phyloP scores from a whole-genome alignment of 2,888 invertebrate species.

The Criorhina ranunculi region DNA sequence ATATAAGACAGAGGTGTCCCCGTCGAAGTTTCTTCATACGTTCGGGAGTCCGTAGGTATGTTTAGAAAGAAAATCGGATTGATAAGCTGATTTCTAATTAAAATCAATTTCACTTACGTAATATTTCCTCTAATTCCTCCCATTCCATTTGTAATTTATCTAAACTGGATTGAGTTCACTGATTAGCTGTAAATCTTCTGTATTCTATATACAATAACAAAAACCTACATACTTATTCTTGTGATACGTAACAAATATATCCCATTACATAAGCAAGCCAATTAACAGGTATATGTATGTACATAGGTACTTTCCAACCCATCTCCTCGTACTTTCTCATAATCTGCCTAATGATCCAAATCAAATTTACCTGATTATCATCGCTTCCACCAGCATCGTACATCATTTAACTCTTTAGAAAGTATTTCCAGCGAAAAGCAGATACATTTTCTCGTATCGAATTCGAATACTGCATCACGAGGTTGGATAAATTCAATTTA shows the following conservation, averaged over 20 bases:
- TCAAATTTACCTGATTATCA: slow-evolving; percentile 23
- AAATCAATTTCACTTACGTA: too few relatives aligned
- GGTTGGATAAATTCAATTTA: slow-evolving; percentile 24
- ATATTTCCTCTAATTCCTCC: too few relatives aligned
- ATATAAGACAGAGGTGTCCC: too few relatives aligned
- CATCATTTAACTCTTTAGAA: slow-evolving; percentile 36
- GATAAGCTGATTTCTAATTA: too few relatives aligned
- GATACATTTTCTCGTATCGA: slow-evolving; percentile 11
- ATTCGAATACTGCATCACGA: slow-evolving; percentile 12
- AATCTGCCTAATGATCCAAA: slow-evolving; percentile 20
- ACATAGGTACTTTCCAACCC: not conserved
- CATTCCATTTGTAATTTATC: too few relatives aligned
- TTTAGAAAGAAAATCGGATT: too few relatives aligned
- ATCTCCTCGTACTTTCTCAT: not conserved
- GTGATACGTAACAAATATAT: not conserved
- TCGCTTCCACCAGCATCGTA: slow-evolving; percentile 24
- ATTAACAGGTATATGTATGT: not conserved
- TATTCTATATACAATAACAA: not conserved
- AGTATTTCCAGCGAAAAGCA: not conserved
- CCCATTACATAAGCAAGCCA: slow-evolving; percentile 2
- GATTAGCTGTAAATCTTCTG: not conserved
- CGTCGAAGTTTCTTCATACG: too few relatives aligned
- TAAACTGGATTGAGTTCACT: too few relatives aligned
- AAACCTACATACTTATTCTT: not conserved
- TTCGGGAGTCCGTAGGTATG: too few relatives aligned